phyloP scores from a whole-genome alignment of 2,113 vertebrate genomes.

The Carassius carassius region DNA sequence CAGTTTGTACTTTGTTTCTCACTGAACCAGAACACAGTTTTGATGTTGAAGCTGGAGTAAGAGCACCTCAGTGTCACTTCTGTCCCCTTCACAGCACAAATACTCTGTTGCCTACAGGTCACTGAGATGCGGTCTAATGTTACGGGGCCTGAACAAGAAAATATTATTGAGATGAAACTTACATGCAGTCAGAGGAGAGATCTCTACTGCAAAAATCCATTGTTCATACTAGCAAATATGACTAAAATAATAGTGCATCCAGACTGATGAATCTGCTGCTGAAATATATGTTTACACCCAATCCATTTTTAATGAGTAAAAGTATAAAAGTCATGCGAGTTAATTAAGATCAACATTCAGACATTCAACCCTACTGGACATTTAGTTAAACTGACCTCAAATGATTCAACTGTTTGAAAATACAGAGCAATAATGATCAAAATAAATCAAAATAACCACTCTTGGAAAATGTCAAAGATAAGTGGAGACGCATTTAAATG shows the following conservation, averaged over 20 bases:
- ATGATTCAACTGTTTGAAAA: neutral
- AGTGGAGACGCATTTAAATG: neutral
- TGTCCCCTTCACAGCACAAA: constrained; percentile 6
- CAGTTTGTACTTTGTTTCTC: constrained; percentile 36
- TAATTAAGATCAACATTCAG: too few species aligned
- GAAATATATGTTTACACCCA: too few species aligned
- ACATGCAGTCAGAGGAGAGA: neutral
- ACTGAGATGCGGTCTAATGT: neutral
- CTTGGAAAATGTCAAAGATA: neutral
- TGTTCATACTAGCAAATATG: neutral
- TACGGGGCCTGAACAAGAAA: neutral
- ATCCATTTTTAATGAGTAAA: too few species aligned
- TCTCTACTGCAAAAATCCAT: neutral
- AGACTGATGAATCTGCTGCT: neutral
- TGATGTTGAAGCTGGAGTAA: neutral
- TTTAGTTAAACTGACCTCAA: neutral
- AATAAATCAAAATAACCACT: neutral
- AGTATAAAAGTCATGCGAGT: neutral
- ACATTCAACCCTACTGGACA: neutral
- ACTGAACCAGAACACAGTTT: constrained; percentile 42
- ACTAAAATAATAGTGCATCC: neutral
- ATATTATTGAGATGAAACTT: neutral
- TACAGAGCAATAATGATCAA: neutral
- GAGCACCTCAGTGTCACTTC: neutral
- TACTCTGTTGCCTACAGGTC: neutral